A percentile compares a stretch with the other conserved stretches of the same genome.
phyloP scores from a whole-genome alignment of 2,888 invertebrate species.

The Microdon myrmicae region DNA sequence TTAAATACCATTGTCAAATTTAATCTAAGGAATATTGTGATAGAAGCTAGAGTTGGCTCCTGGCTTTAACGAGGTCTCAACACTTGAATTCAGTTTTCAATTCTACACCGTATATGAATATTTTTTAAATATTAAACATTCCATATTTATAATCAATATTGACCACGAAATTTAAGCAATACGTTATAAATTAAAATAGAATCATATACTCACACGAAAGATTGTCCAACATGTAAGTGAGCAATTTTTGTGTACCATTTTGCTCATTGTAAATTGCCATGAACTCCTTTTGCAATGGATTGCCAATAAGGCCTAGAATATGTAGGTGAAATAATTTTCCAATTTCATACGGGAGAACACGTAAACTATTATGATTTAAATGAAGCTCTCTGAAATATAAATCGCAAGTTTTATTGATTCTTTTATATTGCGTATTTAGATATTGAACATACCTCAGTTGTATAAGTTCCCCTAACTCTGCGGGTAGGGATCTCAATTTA shows the following conservation, averaged over 20 bases:
- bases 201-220: conserved; percentile 84
- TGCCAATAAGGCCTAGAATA: conserved; percentile 90
- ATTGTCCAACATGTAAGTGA: conserved; percentile 95
- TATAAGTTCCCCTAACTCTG: conserved; percentile 96
- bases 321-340: conserved; percentile 97
- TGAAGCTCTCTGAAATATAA: conserved; percentile 81
- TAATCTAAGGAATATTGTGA: too few species aligned
- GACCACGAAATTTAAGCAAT: too few species aligned
- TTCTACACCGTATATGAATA: too few species aligned
- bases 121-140: too few species aligned
- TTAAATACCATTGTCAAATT: too few species aligned
- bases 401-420: conserved; percentile 24
- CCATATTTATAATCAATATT: too few species aligned
- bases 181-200: conserved; percentile 10
- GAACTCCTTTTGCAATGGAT: conserved; percentile 94
- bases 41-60: too few species aligned
- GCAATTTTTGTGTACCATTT: conserved; percentile 93
- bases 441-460: conserved; percentile 77
- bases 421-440: not conserved
- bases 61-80: too few species aligned
- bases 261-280: conserved; percentile 90
- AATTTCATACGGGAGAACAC: conserved; percentile 94
- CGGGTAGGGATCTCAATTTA: conserved; percentile 92
- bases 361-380: conserved; percentile 92
- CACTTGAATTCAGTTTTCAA: too few species aligned